These are phyloP conservation scores for Poecile atricapillus DNA, from an alignment of 2,113 vertebrate genomes.

Conservation along the genomic window DNA sequence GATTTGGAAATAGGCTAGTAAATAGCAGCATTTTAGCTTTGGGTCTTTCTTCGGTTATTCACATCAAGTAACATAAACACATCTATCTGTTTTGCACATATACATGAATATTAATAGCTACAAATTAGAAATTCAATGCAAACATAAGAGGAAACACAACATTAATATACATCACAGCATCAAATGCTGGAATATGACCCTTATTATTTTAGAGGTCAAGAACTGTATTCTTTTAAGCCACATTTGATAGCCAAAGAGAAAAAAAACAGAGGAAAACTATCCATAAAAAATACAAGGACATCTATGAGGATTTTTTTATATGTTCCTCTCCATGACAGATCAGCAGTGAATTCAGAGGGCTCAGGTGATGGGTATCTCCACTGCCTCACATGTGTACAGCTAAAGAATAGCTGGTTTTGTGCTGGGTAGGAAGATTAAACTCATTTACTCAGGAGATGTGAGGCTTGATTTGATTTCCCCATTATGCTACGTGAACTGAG, in stretches of 20 bases:
- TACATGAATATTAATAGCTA: slow-evolving; percentile 3
- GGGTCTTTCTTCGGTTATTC: neutral
- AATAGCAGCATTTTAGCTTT: neutral
- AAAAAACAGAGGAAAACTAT: neutral
- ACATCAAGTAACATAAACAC: neutral
- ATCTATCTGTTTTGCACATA: slow-evolving; percentile 5
- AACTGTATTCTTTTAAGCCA: neutral
- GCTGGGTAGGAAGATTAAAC: neutral
- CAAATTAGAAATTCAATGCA: slow-evolving; percentile 45
- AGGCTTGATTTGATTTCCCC: slow-evolving; percentile 38
- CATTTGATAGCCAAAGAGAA: neutral
- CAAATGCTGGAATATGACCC: neutral
- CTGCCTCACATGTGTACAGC: neutral
- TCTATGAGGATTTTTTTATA: neutral
- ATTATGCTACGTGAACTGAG: neutral
- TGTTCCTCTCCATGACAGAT: neutral
- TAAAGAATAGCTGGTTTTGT: neutral
- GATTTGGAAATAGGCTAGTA: neutral
- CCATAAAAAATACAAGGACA: neutral
- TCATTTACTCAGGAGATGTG: neutral
- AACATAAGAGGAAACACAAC: neutral
- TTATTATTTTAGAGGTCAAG: slow-evolving; percentile 23
- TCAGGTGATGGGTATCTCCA: neutral
- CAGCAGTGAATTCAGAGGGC: neutral
- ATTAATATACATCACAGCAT: slow-evolving; percentile 27